These are phyloP conservation scores for Papilio dardanus DNA, from an alignment of 1,140 invertebrate species.

Conservation along the genomic window DNA sequence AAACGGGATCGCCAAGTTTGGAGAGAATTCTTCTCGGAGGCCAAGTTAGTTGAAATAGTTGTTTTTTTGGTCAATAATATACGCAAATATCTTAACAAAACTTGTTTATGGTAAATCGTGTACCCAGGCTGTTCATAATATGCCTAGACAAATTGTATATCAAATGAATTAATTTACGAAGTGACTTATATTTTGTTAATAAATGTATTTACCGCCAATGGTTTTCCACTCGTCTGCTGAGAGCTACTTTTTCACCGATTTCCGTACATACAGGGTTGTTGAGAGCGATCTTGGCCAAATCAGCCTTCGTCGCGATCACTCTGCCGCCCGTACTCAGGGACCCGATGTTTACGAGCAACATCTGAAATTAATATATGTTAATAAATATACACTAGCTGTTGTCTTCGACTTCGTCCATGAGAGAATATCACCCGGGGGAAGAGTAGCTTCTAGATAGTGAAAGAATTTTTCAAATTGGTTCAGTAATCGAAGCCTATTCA, in stretches of 20 bases:
- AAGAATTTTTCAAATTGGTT: no score
- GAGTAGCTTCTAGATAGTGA: no score
- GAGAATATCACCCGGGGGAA: no score
- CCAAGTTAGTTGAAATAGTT: no score
- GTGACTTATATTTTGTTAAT: neutral
- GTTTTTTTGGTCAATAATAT: no score
- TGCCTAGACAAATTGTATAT: neutral
- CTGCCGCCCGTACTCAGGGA: constrained; percentile 98
- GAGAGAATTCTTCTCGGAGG: no score
- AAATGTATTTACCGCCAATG: constrained; percentile 94
- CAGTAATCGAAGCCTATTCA: no score
- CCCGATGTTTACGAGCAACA: constrained; percentile 99
- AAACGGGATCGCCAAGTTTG: no score
- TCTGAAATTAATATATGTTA: constrained; percentile 69
- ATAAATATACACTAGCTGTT: no score
- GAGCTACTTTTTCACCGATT: constrained; percentile 98
- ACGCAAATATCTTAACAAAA: no score
- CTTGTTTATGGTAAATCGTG: neutral
- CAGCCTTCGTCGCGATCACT: constrained; percentile 97
- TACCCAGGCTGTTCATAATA: neutral
- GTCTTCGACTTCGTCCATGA: no score
- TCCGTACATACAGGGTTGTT: constrained; percentile 99
- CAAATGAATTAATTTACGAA: neutral
- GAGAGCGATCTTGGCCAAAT: constrained; percentile 98
- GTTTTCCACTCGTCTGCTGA: constrained; percentile 98